phyloP scores from a whole-genome alignment of 2,797 vertebrate species.

The Rhincodon typus region DNA sequence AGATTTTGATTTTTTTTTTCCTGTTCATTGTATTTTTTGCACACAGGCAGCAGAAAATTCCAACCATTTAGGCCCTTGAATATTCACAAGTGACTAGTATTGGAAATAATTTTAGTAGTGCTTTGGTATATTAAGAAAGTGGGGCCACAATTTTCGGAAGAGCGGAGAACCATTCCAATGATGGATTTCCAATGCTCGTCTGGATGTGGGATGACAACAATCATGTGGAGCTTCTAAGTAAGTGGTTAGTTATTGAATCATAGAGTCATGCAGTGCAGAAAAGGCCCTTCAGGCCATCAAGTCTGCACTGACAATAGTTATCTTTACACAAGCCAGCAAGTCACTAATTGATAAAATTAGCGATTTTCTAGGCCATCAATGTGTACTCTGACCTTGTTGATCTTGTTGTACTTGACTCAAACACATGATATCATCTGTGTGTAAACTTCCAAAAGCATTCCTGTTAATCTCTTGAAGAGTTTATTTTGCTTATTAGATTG shows the following conservation, averaged over 20 bases:
- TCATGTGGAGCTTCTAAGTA: too few species aligned
- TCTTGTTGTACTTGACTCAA: background rate
- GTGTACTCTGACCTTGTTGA: background rate
- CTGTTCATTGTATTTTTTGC: too few species aligned
- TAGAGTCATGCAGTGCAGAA: too few species aligned
- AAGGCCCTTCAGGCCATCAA: too few species aligned
- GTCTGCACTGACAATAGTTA: background rate
- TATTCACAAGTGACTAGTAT: background rate
- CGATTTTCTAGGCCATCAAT: background rate
- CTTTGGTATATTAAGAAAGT: background rate
- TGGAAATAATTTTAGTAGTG: background rate
- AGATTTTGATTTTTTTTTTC: too few species aligned
- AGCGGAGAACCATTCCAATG: background rate
- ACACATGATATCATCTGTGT: background rate
- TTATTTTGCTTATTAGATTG: background rate
- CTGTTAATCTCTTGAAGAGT: background rate
- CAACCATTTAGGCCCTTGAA: background rate
- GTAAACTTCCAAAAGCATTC: background rate
- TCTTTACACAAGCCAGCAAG: background rate
- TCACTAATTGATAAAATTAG: background rate
- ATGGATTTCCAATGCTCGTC: background rate
- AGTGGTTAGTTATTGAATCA: too few species aligned
- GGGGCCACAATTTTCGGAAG: background rate
- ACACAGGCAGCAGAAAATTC: too few species aligned
- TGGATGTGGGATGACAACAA: background rate